Evolutionary conservation across 1,140 invertebrate genomes (phyloP).

Genomic region (Bombus superbus): DNA sequence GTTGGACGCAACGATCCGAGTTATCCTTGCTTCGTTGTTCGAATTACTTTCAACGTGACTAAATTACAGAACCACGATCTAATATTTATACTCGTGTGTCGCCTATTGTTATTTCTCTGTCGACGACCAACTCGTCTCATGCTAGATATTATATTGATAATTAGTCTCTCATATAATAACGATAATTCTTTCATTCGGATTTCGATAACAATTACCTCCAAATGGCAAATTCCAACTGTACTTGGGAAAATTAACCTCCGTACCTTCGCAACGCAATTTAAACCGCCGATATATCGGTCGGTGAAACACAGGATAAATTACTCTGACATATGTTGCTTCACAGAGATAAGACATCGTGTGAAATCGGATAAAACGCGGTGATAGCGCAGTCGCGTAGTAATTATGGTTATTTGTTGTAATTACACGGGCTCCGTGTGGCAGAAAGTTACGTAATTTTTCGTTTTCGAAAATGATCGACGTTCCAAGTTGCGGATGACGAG

Average conservation of each 20-base stretch:
- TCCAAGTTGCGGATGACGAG: conserved; percentile 36
- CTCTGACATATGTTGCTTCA: conserved; percentile 23
- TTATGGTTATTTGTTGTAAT: conserved; percentile 61
- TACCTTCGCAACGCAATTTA: background rate
- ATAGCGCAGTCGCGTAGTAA: conserved; percentile 38
- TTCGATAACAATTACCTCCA: background rate
- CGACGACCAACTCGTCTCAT: background rate
- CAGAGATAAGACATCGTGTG: conserved; percentile 39
- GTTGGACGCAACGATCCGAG: background rate
- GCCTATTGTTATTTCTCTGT: background rate
- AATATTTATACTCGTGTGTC: fast-evolving
- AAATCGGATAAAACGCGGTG: conserved; percentile 25
- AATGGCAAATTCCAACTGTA: background rate
- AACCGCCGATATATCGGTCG: background rate
- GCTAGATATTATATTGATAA: background rate
- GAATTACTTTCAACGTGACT: background rate
- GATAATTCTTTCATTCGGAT: too few species aligned
- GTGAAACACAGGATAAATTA: conserved; percentile 24
- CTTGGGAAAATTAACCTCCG: conserved; percentile 12
- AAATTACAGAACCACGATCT: background rate
- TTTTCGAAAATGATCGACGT: background rate
- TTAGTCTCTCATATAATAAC: background rate
- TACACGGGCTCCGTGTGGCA: conserved; percentile 26
- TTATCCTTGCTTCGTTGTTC: too few species aligned
- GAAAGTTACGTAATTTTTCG: background rate